Evolutionary conservation across 1,140 invertebrate species (phyloP), one percentile per base, ranked within the genome.

Genomic region (Euura lappo): DNA sequence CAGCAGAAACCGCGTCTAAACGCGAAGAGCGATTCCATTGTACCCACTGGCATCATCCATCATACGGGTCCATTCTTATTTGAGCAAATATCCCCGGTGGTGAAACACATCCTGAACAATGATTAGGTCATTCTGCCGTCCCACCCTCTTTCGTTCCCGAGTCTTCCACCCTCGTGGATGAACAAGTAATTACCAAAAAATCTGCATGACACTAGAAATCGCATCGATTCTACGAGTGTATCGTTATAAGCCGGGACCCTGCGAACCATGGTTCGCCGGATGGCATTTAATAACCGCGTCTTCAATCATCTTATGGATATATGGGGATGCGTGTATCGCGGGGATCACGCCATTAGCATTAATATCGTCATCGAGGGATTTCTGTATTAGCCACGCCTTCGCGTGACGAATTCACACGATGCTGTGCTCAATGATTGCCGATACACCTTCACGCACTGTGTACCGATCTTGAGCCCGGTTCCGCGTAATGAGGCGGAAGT

Each of bases 401-500:
- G 68, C 47, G 72, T 73, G 72, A 73, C 72, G 72, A 73, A 73
- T 73, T 65, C 47, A 73, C 67, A 28, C 51, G 45, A n/a, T 44
- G 71, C n/a, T 11, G 51, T 13, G 69, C 51, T 51, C 47, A 28
- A 51, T 44, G 65, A 69, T 6, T 69, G 69, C 60, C 65, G 51
- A 51, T 65, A 11, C 60, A 72, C 44, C 74, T 45, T 46, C 45
- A 51, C 11, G 66, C 68, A 65, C 6, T 68, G 44, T 51, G 64
- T 68, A 42, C 46, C 70, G 11, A 43, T 10, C 13, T 60, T 66
- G 45, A 47, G 65, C 69, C 60, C 69, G 44, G 65, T 46, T 51
- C 3, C 13, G 45, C 64, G 70, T 74, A 73, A 77, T 77, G 76
- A 73, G 70, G 70, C 73, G 74, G 74, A 75, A 77, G 72, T 71